A percentile compares a stretch with the other conserved stretches of the same genome.
Conservation (phyloP, 2,113 vertebrate genomes). For the Helogale parvula region DNA sequence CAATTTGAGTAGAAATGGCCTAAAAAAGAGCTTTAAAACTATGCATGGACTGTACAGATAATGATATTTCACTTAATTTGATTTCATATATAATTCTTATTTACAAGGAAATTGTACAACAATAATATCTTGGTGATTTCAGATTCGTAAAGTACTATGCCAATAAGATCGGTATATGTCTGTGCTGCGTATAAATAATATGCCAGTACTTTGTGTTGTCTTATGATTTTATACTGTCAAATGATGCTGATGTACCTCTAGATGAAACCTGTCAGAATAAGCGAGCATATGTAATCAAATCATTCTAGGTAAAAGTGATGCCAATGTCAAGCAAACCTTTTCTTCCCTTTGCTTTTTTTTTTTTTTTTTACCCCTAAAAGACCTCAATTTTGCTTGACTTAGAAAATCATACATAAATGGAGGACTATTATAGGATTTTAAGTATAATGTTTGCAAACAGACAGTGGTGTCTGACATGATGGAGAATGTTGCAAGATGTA, state of each 20-base stretch:
- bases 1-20: background rate
- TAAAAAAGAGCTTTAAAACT: background rate
- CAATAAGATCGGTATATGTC: slow-evolving; percentile 32
- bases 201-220: slow-evolving; percentile 29
- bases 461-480: slow-evolving; percentile 21
- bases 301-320: slow-evolving; percentile 40
- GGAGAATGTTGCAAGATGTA: background rate
- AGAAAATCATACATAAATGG: slow-evolving; percentile 64
- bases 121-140: slow-evolving; percentile 15
- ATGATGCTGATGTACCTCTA: slow-evolving; percentile 31
- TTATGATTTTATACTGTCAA: slow-evolving; percentile 70
- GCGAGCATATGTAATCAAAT: slow-evolving; percentile 65
- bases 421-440: slow-evolving; percentile 65
- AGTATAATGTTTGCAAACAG: slow-evolving; percentile 62
- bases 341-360: background rate
- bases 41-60: background rate
- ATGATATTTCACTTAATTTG: background rate
- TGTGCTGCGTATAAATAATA: slow-evolving; percentile 23
- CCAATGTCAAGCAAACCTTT: background rate
- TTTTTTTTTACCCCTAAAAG: background rate
- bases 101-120: background rate
- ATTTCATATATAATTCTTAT: slow-evolving; percentile 8
- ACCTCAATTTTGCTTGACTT: slow-evolving; percentile 66
- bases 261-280: slow-evolving; percentile 65
- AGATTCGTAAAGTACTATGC: slow-evolving; percentile 27